These are phyloP conservation scores for Thereva nobilitata DNA, from an alignment of 2,888 invertebrate genomes.

Conservation along the genomic window DNA sequence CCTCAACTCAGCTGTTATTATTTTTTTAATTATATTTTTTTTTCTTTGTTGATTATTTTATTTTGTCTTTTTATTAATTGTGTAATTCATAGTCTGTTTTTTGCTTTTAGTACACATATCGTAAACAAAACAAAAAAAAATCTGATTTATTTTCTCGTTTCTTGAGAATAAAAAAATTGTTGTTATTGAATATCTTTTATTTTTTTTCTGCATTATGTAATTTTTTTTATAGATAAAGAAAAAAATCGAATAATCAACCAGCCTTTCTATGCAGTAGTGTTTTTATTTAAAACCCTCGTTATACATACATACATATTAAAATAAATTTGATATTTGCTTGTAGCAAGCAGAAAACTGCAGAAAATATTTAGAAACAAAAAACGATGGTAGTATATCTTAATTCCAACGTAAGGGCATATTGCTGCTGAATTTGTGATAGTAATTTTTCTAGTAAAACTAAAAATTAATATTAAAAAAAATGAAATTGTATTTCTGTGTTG, in stretches of 20 bases:
- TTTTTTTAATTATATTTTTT: conserved; percentile 16
- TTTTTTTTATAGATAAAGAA: background rate
- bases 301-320: conserved; percentile 3
- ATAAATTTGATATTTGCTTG: conserved; percentile 22
- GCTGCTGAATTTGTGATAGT: conserved; percentile 34
- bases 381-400: background rate
- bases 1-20: conserved; percentile 1
- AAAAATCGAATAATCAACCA: conserved; percentile 25
- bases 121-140: background rate
- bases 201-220: too few species aligned
- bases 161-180: conserved; percentile 5
- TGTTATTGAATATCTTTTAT: conserved; percentile 11
- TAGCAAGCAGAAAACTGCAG: conserved; percentile 29
- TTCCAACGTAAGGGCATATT: conserved; percentile 23
- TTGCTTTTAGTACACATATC: conserved; percentile 33
- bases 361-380: conserved; percentile 13
- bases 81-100: conserved; percentile 26
- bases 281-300: conserved; percentile 25
- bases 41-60: conserved; percentile 29
- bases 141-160: conserved; percentile 22
- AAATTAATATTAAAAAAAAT: conserved; percentile 2
- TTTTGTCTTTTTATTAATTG: conserved; percentile 14
- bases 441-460: conserved; percentile 30
- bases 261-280: conserved; percentile 25
- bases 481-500: too few species aligned